phyloP scores from a whole-genome alignment of 2,888 invertebrate genomes.

The Drosophila flavopinicola region DNA sequence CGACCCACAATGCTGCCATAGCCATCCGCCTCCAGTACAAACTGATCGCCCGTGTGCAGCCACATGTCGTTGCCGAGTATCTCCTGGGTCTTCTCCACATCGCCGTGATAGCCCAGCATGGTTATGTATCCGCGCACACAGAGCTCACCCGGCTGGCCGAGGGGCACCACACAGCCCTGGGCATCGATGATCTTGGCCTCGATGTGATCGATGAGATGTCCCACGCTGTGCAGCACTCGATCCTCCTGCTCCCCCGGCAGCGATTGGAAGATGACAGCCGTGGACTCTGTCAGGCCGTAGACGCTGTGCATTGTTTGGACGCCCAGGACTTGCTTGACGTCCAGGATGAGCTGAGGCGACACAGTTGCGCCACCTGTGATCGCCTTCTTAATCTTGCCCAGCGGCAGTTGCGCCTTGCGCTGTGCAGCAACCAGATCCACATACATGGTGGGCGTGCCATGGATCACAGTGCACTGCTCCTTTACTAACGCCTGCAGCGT shows the following conservation, averaged over 20 bases:
- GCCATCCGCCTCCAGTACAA: conserved; percentile 87
- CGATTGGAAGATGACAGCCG: conserved; percentile 86
- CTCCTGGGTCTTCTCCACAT: conserved; percentile 89
- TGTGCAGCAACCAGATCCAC: conserved; percentile 88
- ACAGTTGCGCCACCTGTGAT: conserved; percentile 90
- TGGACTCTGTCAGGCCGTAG: conserved; percentile 87
- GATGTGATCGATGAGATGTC: conserved; percentile 86
- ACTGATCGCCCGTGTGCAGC: conserved; percentile 89
- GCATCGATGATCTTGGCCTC: conserved; percentile 87
- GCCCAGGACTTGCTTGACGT: conserved; percentile 85
- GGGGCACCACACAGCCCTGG: conserved; percentile 87
- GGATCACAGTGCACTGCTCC: conserved; percentile 89
- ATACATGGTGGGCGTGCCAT: conserved; percentile 95
- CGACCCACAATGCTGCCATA: conserved; percentile 89
- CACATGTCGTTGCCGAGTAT: conserved; percentile 88
- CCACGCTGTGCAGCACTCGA: conserved; percentile 85
- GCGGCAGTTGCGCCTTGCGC: conserved; percentile 84
- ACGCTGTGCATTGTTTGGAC: conserved; percentile 85
- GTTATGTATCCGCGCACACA: conserved; percentile 89
- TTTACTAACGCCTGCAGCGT: conserved; percentile 87
- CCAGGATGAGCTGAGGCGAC: conserved; percentile 86
- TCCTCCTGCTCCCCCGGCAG: conserved; percentile 84
- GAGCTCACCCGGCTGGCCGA: conserved; percentile 89
- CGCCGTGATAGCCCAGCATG: conserved; percentile 91
- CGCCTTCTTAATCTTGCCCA: conserved; percentile 86